A percentile compares a stretch with the other conserved stretches of the same genome.
Conservation (phyloP, 2,113 vertebrate species). For the Microtus oregoni region DNA sequence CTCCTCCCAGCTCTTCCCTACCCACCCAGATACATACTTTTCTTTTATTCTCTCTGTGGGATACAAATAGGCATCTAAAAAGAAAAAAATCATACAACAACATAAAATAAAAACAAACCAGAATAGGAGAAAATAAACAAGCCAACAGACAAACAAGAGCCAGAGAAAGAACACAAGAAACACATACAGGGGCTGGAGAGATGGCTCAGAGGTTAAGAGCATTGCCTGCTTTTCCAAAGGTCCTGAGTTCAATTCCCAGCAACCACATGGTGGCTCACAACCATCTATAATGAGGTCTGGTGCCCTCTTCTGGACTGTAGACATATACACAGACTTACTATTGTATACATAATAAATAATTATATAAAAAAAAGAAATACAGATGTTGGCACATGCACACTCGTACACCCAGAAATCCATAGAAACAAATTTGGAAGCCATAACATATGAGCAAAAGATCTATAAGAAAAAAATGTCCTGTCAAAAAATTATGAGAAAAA, state of each 20-base stretch:
- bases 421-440: neutral
- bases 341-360: no score
- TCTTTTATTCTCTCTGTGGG: neutral
- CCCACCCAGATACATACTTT: neutral
- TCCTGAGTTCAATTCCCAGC: no score
- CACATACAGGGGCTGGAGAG: no score
- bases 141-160: neutral
- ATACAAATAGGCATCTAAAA: neutral
- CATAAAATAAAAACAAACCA: neutral
- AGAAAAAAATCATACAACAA: neutral
- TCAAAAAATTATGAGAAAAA: neutral
- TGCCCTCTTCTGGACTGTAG: no score
- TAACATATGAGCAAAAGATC: neutral
- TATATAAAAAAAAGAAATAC: no score
- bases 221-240: no score
- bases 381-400: no score
- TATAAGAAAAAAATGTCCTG: neutral
- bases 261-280: no score
- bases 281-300: no score
- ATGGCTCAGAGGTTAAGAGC: no score
- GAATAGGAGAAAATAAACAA: neutral
- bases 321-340: no score
- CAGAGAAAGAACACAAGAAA: neutral
- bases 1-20: neutral
- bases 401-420: neutral